Percentiles rank a stretch among this genome's conserved stretches.
Evolutionary conservation across 2,888 invertebrate genomes (phyloP).

Genomic region (Pristionchus arcanus): DNA sequence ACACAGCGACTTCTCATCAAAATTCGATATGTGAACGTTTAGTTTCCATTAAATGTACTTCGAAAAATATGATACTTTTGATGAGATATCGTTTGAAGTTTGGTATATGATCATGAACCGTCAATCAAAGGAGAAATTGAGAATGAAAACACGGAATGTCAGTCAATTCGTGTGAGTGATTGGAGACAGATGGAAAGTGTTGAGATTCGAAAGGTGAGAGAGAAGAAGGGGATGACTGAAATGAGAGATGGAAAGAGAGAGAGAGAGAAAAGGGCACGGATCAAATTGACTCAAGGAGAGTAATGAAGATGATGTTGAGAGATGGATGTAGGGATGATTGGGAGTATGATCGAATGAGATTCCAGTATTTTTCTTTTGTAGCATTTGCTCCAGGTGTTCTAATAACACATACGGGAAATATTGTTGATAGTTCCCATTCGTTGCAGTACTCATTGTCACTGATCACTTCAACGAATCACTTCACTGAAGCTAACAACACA

Average conservation of each 20-base stretch:
- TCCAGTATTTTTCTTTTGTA: background rate
- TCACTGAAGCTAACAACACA: background rate
- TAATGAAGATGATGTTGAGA: background rate
- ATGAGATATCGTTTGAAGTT: too few relatives aligned
- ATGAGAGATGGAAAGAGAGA: background rate
- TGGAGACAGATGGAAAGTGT: slow-evolving; percentile 44
- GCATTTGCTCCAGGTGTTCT: too few relatives aligned
- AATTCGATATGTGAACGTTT: too few relatives aligned
- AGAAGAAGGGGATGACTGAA: background rate
- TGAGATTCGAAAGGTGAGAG: slow-evolving; percentile 33
- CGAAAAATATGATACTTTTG: too few relatives aligned
- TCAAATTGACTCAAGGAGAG: slow-evolving; percentile 12
- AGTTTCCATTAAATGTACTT: too few relatives aligned
- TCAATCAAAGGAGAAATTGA: background rate
- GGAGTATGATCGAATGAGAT: too few relatives aligned
- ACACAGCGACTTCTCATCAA: too few relatives aligned
- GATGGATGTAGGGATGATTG: background rate
- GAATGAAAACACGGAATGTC: background rate
- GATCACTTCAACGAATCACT: too few relatives aligned
- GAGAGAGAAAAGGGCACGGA: slow-evolving; percentile 9
- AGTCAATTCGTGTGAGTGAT: background rate
- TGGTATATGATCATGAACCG: too few relatives aligned
- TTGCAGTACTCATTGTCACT: too few relatives aligned
- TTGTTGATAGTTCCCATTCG: too few relatives aligned
- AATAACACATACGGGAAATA: too few relatives aligned